Evolutionary conservation across 2,113 vertebrate species (phyloP).

Genomic region (Taxidea taxus): DNA sequence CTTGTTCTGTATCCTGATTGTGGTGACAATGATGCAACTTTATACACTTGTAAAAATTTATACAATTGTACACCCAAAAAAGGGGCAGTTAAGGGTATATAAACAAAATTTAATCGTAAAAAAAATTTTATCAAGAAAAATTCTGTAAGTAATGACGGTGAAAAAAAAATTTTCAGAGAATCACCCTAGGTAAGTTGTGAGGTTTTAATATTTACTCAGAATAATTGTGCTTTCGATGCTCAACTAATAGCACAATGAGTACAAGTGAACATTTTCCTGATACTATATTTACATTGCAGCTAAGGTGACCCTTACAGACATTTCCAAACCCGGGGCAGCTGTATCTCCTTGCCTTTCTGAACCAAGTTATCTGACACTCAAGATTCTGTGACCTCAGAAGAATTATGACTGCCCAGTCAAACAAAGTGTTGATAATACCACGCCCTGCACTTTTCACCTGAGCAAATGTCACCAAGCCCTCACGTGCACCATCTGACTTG

Average conservation of each 20-base stretch:
- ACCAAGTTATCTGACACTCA: neutral
- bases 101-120: neutral
- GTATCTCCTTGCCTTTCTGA: neutral
- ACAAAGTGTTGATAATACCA: constrained; percentile 13
- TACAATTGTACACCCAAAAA: neutral
- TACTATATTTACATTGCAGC: neutral
- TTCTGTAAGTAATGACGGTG: neutral
- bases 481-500: neutral
- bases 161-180: neutral
- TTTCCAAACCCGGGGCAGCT: neutral
- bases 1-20: neutral
- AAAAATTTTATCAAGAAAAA: neutral
- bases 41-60: neutral
- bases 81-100: neutral
- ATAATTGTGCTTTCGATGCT: neutral
- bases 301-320: neutral
- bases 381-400: neutral
- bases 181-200: neutral
- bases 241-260: neutral
- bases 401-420: neutral
- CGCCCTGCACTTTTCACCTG: constrained; percentile 37
- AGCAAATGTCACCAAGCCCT: constrained; percentile 26
- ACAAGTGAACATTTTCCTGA: neutral
- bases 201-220: neutral
- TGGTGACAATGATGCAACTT: neutral